Evolutionary conservation across 2,797 vertebrate species (phyloP).

Genomic region (Rachycentron canadum): DNA sequence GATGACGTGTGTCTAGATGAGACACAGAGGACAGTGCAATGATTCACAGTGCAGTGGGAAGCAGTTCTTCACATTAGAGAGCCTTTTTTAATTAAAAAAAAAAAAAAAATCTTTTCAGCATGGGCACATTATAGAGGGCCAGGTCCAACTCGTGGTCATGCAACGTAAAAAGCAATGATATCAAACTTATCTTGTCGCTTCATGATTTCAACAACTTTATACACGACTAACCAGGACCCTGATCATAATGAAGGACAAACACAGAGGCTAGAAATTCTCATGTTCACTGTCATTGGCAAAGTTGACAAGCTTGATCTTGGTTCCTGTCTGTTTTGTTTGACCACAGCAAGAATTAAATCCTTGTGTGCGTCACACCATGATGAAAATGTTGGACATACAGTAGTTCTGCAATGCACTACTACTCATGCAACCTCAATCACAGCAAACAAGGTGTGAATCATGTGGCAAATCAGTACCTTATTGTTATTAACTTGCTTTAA

Average conservation of each 20-base stretch:
- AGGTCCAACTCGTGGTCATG: conserved; percentile 57
- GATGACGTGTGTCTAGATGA: conserved; percentile 24
- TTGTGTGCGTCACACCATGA: conserved; percentile 4
- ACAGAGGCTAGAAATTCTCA: conserved; percentile 18
- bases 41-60: conserved; percentile 74
- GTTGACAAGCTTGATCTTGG: conserved; percentile 30
- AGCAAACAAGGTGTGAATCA: conserved; percentile 34
- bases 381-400: conserved; percentile 20
- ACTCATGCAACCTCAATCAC: conserved; percentile 57
- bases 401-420: conserved; percentile 44
- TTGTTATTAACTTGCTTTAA: conserved; percentile 30
- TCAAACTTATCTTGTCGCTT: conserved; percentile 31
- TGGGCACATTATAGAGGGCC: conserved; percentile 34
- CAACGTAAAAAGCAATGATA: conserved; percentile 54
- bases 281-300: conserved; percentile 20
- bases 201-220: conserved; percentile 29
- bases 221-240: conserved; percentile 35
- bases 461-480: conserved; percentile 42
- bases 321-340: conserved; percentile 22
- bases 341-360: conserved; percentile 23
- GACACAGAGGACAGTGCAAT: conserved; percentile 40
- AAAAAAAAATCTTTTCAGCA: conserved; percentile 23
- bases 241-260: conserved; percentile 20
- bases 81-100: conserved; percentile 5
- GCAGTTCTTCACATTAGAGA: conserved; percentile 67